Evolutionary conservation across 2,888 invertebrate species (phyloP).

Genomic region (Torymus auratus): DNA sequence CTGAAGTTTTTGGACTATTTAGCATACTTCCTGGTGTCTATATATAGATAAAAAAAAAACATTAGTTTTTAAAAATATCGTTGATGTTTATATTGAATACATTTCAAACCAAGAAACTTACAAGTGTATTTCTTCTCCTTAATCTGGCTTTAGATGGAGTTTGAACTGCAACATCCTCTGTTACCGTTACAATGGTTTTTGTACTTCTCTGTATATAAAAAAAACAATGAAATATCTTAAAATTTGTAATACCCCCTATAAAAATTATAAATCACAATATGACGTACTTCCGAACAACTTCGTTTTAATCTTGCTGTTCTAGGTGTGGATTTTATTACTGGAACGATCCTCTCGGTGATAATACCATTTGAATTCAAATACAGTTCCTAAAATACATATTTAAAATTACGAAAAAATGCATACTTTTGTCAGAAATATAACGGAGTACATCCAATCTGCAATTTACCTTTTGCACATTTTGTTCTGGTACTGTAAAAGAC

Average conservation of each 20-base stretch:
- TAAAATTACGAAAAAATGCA: neutral
- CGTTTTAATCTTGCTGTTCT: constrained; percentile 28
- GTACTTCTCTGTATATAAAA: neutral
- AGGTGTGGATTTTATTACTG: constrained; percentile 1
- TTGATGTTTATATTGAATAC: neutral
- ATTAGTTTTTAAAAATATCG: neutral
- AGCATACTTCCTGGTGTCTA: neutral
- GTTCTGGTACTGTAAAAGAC: neutral
- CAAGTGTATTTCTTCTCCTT: neutral
- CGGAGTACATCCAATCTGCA: too few relatives aligned
- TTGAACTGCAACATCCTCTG: neutral
- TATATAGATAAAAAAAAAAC: neutral
- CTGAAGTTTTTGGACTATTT: neutral
- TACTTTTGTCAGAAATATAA: too few relatives aligned
- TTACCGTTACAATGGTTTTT: neutral
- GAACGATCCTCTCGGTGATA: constrained; percentile 28
- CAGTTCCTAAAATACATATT: constrained; percentile 29
- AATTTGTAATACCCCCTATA: too few relatives aligned
- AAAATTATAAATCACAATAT: too few relatives aligned
- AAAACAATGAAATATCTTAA: too few relatives aligned
- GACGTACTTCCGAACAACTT: constrained; percentile 39
- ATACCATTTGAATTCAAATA: constrained; percentile 49
- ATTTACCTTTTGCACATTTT: constrained; percentile 10
- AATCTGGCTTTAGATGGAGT: neutral
- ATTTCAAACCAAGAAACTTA: constrained; percentile 9